Base-by-base conservation (phyloP, 2,113 vertebrate genomes). In the Chaetura pelagica region DNA sequence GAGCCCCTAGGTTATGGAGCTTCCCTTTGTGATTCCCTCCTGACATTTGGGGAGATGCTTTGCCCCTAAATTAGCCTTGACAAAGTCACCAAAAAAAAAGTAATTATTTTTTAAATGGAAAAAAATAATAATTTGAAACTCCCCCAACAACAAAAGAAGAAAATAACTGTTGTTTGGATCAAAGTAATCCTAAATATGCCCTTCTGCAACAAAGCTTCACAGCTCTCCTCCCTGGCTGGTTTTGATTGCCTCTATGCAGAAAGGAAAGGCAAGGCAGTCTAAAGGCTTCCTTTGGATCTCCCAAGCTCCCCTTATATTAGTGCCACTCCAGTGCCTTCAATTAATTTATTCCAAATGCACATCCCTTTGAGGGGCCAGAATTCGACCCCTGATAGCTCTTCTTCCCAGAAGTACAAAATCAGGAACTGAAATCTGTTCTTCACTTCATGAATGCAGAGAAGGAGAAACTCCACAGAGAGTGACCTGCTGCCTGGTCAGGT, bases 161-260 rank as follows among this genome's bases (percentile, higher is more conserved):
- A 63, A 75, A 79, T 72, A 85, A 74, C 84, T 95, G 62, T 86
- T 96, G 81, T 7, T 96, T 57, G 72, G 94, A 96, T 96, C 94
- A 95, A 96, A 95, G 87, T 85, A 85, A 93, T 91, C 90, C 76
- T 93, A 92, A 96, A 95, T 66, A 75, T 87, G 88, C 76, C 46
- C 66, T 96, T 94, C 85, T 90, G 64, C 72, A 84, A 67, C 86
- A 94, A 86, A 94, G 88, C 85, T 67, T 87, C 87, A 61, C 72
- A 75, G 79, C 76, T 55, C 48, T 93, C 61, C 64, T 87, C 62
- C 46, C 78, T 95, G 92, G 48, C 89, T 95, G 93, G 57, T 67
- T 95, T 95, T 95, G 85, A 92, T 94, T 83, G 90, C 78, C 66
- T 81, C 92, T 86, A 61, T 12, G 10, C 64, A 93, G 85, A 93